A percentile compares a stretch with the other conserved stretches of the same genome.
These are phyloP conservation scores for Chloroceryle inda DNA, from an alignment of 2,797 vertebrate genomes.

Conservation along the genomic window DNA sequence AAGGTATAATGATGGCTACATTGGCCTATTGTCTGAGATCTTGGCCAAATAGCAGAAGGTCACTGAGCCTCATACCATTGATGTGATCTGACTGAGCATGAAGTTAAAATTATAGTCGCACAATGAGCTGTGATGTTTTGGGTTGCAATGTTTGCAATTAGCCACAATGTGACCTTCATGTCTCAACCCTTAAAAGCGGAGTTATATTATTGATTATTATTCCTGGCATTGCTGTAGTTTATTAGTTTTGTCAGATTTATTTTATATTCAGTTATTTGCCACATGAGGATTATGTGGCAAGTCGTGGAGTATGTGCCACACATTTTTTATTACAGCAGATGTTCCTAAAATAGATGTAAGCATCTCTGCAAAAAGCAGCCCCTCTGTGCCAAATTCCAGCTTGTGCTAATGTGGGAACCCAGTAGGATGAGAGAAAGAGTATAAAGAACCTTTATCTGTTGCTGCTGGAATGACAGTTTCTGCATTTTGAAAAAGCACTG, in stretches of 20 bases:
- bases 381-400: conserved; percentile 61
- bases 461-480: conserved; percentile 5
- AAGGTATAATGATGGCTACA: conserved; percentile 31
- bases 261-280: conserved; percentile 65
- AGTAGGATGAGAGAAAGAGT: conserved; percentile 39
- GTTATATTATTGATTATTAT: conserved; percentile 48
- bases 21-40: conserved; percentile 38
- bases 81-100: conserved; percentile 51
- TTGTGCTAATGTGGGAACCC: conserved; percentile 55
- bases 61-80: not conserved
- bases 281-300: conserved; percentile 61
- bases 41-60: conserved; percentile 42
- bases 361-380: conserved; percentile 52
- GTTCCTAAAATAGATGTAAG: conserved; percentile 65
- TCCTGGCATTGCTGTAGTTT: conserved; percentile 22
- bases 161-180: conserved; percentile 34
- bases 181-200: conserved; percentile 22
- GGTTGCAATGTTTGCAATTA: conserved; percentile 47
- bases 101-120: conserved; percentile 53
- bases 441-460: conserved; percentile 51
- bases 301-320: conserved; percentile 41
- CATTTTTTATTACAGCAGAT: conserved; percentile 68
- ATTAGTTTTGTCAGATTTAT: conserved; percentile 66
- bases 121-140: conserved; percentile 49
- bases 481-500: not conserved